Base-by-base conservation (phyloP, 2,888 invertebrate species). In the Drosophila lacicola region DNA sequence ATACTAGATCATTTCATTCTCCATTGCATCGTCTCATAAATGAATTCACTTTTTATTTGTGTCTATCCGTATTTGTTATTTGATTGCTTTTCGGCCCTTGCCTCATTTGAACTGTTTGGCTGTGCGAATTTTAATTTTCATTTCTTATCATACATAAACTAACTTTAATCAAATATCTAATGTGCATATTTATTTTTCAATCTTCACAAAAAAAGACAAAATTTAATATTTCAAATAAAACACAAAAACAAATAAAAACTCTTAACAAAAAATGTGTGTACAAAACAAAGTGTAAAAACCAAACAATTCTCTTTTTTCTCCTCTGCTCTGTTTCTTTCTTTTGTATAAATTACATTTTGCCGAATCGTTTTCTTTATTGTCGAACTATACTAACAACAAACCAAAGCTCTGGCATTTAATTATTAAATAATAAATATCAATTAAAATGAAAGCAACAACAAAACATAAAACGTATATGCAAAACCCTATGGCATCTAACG, bases 351-450 rank as follows among this genome's bases (percentile, higher is more conserved):
- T 82, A 67, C 62, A 82, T 85, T 82, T 86, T 85, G 65, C 80
- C 70, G 60, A 82, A 79, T 78, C 80, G 66, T 80, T 79, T 85
- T 80, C 63, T 72, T 80, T 65, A 53, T 67, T 74, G 65, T 71
- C 63, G 29, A 69, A 50, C 29, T 8, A 66, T 76, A 81, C 70
- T 65, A 80, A 78, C 62, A 70, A 81, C 64, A 61, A 79, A 42
- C 73, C 75, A 89, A 89, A 91, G 90, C 90, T 85, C 83, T 89
- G 90, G 86, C 91, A 89, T 91, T 90, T 90, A 91, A 90, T 88
- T 91, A 91, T 75, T 91, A 90, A 87, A 51, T 14, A 49, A 54
- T 67, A 55, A 70, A 73, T 86, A 78, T 81, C 67, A 81, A 81
- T 74, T 74, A 76, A 82, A 81, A 72, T 65, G 54, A 78, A 72